Percentiles rank a stretch among this genome's conserved stretches.
phyloP scores from a whole-genome alignment of 2,888 invertebrate species.

The Alviniconcha strummeri region DNA sequence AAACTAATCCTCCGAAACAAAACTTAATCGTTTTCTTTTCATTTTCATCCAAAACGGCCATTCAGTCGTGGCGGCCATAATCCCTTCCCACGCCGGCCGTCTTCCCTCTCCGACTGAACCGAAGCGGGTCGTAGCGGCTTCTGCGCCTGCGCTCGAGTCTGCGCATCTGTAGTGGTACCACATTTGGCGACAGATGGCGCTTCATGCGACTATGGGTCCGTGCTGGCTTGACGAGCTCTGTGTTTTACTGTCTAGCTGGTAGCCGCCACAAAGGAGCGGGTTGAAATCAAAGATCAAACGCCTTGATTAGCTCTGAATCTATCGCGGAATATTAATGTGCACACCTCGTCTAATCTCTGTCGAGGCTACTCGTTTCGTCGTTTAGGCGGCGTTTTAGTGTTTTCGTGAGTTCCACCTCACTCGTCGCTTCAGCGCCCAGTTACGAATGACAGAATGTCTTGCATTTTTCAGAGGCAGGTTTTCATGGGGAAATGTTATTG shows the following conservation, averaged over 20 bases:
- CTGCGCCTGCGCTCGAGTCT: background rate
- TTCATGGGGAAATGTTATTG: no score
- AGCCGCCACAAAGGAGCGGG: background rate
- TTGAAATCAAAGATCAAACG: constrained; percentile 16
- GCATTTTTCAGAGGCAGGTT: constrained; percentile 8
- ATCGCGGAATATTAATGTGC: constrained; percentile 32
- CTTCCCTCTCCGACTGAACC: background rate
- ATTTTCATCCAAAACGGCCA: background rate
- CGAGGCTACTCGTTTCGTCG: background rate
- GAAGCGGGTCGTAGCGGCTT: background rate
- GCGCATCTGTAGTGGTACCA: constrained; percentile 24
- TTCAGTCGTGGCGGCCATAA: background rate
- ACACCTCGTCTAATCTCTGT: constrained; percentile 11
- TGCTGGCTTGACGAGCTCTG: constrained; percentile 7
- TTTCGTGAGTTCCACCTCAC: background rate
- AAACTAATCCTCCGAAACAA: no score
- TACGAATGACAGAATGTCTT: background rate
- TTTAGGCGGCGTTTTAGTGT: background rate
- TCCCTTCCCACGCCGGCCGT: background rate
- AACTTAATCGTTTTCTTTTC: background rate
- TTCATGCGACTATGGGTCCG: constrained; percentile 22
- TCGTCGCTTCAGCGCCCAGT: background rate
- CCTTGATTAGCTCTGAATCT: constrained; percentile 20
- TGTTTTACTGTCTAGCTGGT: constrained; percentile 4
- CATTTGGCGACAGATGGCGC: constrained; percentile 24